phyloP scores from a whole-genome alignment of 2,113 vertebrate species.

The Thomomys bottae region DNA sequence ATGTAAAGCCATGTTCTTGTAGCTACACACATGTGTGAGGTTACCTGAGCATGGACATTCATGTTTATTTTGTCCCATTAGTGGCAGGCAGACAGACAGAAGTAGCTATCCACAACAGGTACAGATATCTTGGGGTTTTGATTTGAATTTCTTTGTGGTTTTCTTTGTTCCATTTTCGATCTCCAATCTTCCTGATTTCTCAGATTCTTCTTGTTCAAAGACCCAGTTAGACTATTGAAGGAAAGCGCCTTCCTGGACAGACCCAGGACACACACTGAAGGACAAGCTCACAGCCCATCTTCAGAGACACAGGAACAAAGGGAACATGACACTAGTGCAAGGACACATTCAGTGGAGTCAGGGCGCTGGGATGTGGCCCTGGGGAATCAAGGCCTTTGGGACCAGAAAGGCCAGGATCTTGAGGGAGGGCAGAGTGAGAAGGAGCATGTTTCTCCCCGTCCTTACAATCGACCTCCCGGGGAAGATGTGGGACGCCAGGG shows the following conservation, averaged over 20 bases:
- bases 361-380: accelerated
- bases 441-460: background rate
- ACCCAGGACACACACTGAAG: background rate
- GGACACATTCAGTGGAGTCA: no score
- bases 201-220: background rate
- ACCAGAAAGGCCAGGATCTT: accelerated
- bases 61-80: no score
- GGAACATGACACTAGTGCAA: background rate
- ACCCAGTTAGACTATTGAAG: background rate
- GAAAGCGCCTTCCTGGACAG: background rate
- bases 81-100: no score
- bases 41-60: background rate
- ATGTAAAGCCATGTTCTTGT: background rate
- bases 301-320: background rate
- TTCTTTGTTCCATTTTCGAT: background rate
- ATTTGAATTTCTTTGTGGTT: background rate
- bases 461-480: background rate
- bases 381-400: background rate
- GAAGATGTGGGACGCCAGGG: no score
- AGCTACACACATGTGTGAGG: background rate
- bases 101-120: background rate
- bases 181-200: background rate
- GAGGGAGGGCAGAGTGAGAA: no score
- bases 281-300: no score
- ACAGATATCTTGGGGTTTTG: background rate